Base-by-base conservation (phyloP, 1,140 invertebrate species). In the Homarus americanus region DNA sequence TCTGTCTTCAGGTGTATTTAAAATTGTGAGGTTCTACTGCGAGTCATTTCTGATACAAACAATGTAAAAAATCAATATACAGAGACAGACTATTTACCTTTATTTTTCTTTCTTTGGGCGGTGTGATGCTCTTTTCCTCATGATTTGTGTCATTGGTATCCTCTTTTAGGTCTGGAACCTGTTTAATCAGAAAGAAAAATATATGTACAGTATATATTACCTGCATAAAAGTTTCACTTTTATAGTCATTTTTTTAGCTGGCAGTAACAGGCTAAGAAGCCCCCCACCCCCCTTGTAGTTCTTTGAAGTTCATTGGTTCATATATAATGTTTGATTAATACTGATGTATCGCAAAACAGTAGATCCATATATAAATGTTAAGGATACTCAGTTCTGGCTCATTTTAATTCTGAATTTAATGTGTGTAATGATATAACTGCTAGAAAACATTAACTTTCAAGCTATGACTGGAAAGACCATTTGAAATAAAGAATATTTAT, bases 21-120 rank as follows among this genome's bases (percentile, higher is more conserved):
- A 9, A 5, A 9, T 24, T 69, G 4, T 24, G 5, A 69, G 24
- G 32, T 38, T 76, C 9, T 76, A 10, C 73, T 4, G 5, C 10
- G 10, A 7, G 2, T 36, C 5, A 38, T 10, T 38, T 38, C 12
- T 34, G 36, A 32, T 24, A 36, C 4, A 76, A 34, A 17, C 24
- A 36, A 20, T n/a, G n/a, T n/a, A 24, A 24, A n/a, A 32, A 76
- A 7, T 2, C 7, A 76, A 7, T 32, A 3, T 34, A 7, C 10
- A 17, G 24, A 80, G 4, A 80, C 12, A 20, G 49, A 49, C 2
- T 2, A n/a, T 58, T 82, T 83, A 83, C 72, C 82, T 90, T 90
- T 20, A 78, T 66, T 34, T 90, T 90, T 41, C 73, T 90, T 41
- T 90, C 80, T 83, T 83, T 84, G 38, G 88, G 84, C 63, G 88